Evolutionary conservation across 1,140 invertebrate species (phyloP), one percentile per base, ranked within the genome.

Genomic region (Drosophila seguyi): DNA sequence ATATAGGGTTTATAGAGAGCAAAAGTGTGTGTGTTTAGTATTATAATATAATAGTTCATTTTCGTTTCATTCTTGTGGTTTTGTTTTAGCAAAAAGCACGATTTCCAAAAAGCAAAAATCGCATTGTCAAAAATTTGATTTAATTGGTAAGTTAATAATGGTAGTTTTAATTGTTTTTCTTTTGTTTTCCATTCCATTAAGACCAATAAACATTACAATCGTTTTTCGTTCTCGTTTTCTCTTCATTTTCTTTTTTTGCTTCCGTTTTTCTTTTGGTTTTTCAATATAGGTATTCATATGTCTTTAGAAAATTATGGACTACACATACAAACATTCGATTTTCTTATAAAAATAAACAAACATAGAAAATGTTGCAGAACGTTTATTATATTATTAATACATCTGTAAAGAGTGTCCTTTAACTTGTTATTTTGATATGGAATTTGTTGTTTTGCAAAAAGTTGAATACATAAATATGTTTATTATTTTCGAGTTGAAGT

Each of bases 51-150:
- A 69, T 83, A 84, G 66, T 65, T 71, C 29, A 47, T 68, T 79
- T 79, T 29, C 13, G 42, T 71, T 81, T 74, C 22, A 42, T 45
- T 61, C 29, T 47, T 85, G 63, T 69, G 29, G 48, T 31, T 72
- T 55, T 75, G 55, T 78, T 58, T 71, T 86, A 79, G 79, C 83
- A 87, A 87, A 87, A 87, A 87, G 83, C 83, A 87, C 83, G 83
- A 87, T 87, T 87, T 87, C 79, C 81, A 84, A 84, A 88, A 88
- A 84, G 77, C 84, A 83, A 88, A 88, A 88, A 88, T 84, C 80
- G 85, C 77, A 83, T 87, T 88, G 80, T 88, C 77, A 88, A 84
- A 88, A 88, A 87, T 81, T 88, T 77, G 69, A 90, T 87, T 83
- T 71, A 80, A 83, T 75, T 87, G 72, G 83, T 83, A 87, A 88